A percentile compares a stretch with the other conserved stretches of the same genome.
Conservation (phyloP, 2,888 invertebrate species). For the Diaprepes abbreviatus region DNA sequence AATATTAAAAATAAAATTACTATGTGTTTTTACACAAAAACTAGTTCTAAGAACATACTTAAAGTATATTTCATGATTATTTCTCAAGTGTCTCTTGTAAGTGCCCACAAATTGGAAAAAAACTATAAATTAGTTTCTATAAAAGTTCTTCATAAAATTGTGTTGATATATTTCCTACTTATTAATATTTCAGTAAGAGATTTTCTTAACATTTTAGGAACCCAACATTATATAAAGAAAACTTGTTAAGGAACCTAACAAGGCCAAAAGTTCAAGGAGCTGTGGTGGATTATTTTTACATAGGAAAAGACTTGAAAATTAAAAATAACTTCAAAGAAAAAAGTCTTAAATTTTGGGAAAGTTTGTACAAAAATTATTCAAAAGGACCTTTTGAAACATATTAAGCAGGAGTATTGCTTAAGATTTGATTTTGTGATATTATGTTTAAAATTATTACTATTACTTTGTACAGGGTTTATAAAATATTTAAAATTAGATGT, state of each 20-base stretch:
- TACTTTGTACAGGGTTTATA: not conserved
- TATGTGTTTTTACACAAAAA: no score
- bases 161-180: no score
- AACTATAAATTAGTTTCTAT: no score
- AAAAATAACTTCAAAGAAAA: slow-evolving; percentile 32
- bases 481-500: no score
- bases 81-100: no score
- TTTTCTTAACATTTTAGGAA: slow-evolving; percentile 54
- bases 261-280: slow-evolving; percentile 47
- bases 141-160: no score
- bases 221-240: slow-evolving; percentile 52
- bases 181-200: no score
- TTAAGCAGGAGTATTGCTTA: no score
- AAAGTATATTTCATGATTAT: no score
- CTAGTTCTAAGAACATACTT: no score
- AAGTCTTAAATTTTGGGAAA: slow-evolving; percentile 44
- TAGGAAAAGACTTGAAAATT: slow-evolving; percentile 36
- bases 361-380: slow-evolving; percentile 41
- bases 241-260: slow-evolving; percentile 49
- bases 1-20: no score
- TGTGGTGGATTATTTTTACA: slow-evolving; percentile 33
- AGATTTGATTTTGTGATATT: not conserved
- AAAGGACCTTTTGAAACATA: slow-evolving; percentile 46
- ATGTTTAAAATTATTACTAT: not conserved
- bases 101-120: no score